Conservation (phyloP, 2,113 vertebrate species). For the Calyptomena viridis region DNA sequence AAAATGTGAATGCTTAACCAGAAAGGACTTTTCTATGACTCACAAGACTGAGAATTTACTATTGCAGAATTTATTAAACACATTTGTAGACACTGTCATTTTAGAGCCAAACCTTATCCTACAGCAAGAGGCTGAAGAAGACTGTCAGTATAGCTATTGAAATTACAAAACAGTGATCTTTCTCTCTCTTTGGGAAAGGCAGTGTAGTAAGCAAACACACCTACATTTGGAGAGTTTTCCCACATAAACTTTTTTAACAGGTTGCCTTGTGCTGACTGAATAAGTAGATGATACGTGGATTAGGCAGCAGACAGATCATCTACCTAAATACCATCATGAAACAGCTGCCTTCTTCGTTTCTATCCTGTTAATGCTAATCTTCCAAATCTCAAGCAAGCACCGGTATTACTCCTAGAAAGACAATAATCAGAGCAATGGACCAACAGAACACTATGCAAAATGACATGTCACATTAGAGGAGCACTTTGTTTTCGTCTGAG, state of each 20-base stretch:
- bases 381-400: background rate
- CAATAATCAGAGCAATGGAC: slow-evolving; percentile 39
- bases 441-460: slow-evolving; percentile 19
- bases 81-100: background rate
- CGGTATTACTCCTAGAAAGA: slow-evolving; percentile 43
- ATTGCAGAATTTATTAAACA: background rate
- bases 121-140: background rate
- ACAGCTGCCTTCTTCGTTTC: slow-evolving; percentile 41
- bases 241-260: background rate
- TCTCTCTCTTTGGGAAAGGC: background rate
- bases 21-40: background rate
- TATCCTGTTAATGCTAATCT: slow-evolving; percentile 42
- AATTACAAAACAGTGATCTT: background rate
- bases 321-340: slow-evolving; percentile 45
- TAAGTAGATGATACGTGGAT: background rate
- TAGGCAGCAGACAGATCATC: slow-evolving; percentile 44
- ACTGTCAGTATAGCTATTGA: background rate
- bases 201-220: background rate
- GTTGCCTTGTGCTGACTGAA: background rate
- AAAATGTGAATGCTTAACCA: background rate
- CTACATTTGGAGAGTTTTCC: background rate
- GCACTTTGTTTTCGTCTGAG: slow-evolving; percentile 46
- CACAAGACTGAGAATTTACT: background rate
- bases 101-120: background rate
- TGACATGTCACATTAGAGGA: slow-evolving; percentile 49